Conservation (phyloP, 2,888 invertebrate species). For the Malacosoma neustria region DNA sequence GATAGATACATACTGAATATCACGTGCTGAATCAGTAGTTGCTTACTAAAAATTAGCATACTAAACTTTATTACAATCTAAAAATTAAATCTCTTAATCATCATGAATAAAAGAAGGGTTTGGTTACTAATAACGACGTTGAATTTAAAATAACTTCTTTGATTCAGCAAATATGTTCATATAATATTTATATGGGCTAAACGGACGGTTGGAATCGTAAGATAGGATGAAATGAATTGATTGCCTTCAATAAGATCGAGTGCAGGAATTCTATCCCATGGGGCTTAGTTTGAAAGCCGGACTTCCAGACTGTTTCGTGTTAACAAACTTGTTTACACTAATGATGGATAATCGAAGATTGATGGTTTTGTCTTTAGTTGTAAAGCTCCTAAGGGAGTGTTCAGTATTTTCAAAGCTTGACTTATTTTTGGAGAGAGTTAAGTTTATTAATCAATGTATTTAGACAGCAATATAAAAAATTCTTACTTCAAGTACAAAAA, state of each 20-base stretch:
- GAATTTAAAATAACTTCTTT: no score
- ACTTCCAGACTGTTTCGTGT: conserved; percentile 29
- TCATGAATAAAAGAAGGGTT: no score
- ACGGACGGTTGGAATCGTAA: conserved; percentile 33
- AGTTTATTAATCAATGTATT: neutral
- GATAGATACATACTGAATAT: no score
- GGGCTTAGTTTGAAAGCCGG: conserved; percentile 32
- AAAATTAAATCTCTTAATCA: no score
- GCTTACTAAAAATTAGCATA: no score
- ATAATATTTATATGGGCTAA: no score
- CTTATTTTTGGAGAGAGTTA: neutral
- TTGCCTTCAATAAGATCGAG: conserved; percentile 45
- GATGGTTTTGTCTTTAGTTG: conserved; percentile 22
- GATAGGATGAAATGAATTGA: conserved; percentile 50
- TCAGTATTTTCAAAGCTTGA: neutral
- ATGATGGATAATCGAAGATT: conserved; percentile 51
- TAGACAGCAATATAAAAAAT: no score
- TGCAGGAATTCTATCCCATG: conserved; percentile 48
- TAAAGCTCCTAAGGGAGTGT: conserved; percentile 7
- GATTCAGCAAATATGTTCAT: no score
- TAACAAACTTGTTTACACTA: conserved; percentile 47
- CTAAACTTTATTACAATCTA: no score
- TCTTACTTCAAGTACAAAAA: no score
- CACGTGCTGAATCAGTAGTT: no score
- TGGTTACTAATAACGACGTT: no score